phyloP scores from a whole-genome alignment of 2,888 invertebrate genomes.

The Acronicta psi region DNA sequence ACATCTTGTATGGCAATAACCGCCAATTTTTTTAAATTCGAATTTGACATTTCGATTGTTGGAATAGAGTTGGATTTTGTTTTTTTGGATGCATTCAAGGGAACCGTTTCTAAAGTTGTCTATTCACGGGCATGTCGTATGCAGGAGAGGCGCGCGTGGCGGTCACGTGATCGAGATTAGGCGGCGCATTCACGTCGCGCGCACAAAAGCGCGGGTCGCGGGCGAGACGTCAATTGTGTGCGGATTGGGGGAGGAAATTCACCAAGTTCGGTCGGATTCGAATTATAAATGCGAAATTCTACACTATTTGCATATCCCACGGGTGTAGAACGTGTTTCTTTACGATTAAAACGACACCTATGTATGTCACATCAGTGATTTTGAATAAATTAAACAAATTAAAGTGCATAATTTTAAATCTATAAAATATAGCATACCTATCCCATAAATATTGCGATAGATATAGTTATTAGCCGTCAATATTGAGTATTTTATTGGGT shows the following conservation, averaged over 20 bases:
- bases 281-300: conserved; percentile 85
- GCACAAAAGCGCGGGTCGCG: conserved; percentile 81
- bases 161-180: conserved; percentile 86
- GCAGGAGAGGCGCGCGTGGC: conserved; percentile 82
- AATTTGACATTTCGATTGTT: conserved; percentile 63
- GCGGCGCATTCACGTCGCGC: conserved; percentile 82
- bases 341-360: conserved; percentile 53
- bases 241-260: conserved; percentile 83
- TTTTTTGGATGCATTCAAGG: conserved; percentile 39
- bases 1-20: conserved; percentile 62
- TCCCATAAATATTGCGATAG: conserved; percentile 24
- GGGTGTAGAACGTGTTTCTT: conserved; percentile 61
- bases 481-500: conserved; percentile 39
- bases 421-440: conserved; percentile 4
- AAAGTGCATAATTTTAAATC: conserved; percentile 1
- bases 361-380: conserved; percentile 43
- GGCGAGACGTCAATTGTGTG: conserved; percentile 84
- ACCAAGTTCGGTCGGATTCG: conserved; percentile 86
- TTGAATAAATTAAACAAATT: conserved; percentile 38
- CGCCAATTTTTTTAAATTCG: conserved; percentile 67
- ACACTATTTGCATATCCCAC: conserved; percentile 88
- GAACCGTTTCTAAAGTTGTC: conserved; percentile 66
- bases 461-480: conserved; percentile 44
- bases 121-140: conserved; percentile 78
- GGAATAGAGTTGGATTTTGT: conserved; percentile 63